Conservation (phyloP, 1,140 invertebrate species). For the Drosophila nasuta region DNA sequence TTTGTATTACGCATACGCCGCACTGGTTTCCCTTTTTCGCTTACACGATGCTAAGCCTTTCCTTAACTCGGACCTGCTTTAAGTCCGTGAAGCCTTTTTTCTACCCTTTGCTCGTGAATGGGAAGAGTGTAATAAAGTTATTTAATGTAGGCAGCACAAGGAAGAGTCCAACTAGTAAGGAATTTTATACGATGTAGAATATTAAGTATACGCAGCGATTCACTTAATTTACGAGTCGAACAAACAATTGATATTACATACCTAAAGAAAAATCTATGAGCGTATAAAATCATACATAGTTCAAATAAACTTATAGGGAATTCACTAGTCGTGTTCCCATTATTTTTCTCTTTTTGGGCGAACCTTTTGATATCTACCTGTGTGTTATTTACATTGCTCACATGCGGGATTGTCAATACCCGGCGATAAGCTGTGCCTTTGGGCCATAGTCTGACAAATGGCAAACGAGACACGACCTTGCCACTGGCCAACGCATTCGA, state of each 20-base stretch:
- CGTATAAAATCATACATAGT: too few species aligned
- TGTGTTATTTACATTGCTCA: slow-evolving; percentile 48
- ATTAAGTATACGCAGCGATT: too few species aligned
- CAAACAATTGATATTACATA: too few species aligned
- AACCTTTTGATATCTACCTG: slow-evolving; percentile 43
- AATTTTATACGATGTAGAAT: too few species aligned
- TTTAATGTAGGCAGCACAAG: neutral
- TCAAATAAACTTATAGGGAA: neutral
- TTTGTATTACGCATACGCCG: slow-evolving; percentile 72
- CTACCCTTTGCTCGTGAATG: slow-evolving; percentile 1
- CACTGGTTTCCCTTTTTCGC: slow-evolving; percentile 38
- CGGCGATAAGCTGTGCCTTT: slow-evolving; percentile 35
- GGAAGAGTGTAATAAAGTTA: neutral
- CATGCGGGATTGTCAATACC: slow-evolving; percentile 45
- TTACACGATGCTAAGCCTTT: slow-evolving; percentile 44
- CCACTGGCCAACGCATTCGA: neutral
- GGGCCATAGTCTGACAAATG: slow-evolving; percentile 42
- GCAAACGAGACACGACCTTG: slow-evolving; percentile 31
- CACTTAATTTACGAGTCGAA: too few species aligned
- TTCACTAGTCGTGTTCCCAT: neutral
- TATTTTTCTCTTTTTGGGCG: slow-evolving; percentile 2
- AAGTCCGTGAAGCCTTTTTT: slow-evolving; percentile 52
- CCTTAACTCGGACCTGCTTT: slow-evolving; percentile 39
- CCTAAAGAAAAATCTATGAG: too few species aligned
- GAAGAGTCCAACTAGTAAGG: neutral